phyloP scores from a whole-genome alignment of 2,888 invertebrate species.

The Troilus luridus region DNA sequence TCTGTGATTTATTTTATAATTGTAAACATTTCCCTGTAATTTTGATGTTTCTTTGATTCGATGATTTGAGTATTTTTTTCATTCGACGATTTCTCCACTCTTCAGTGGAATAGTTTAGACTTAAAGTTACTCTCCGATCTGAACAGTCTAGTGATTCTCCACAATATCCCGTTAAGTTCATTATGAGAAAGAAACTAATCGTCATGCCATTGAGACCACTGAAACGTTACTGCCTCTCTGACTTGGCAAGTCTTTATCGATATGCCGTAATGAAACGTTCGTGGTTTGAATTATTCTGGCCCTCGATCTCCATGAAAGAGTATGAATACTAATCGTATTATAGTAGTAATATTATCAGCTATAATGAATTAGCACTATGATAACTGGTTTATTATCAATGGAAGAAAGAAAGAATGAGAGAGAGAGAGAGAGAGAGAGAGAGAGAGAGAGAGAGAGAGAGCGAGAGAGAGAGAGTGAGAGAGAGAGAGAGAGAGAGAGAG shows the following conservation, averaged over 20 bases:
- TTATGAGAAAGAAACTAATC: slow-evolving; percentile 30
- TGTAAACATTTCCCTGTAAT: neutral
- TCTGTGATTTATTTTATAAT: no score
- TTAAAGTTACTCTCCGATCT: neutral
- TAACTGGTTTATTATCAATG: neutral
- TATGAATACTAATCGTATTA: neutral
- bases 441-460: no score
- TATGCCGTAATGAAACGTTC: neutral
- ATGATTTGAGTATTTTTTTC: neutral
- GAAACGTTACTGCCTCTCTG: slow-evolving; percentile 18
- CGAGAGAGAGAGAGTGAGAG: no score
- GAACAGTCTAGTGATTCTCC: slow-evolving; percentile 13
- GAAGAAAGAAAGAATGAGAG: no score
- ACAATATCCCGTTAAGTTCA: slow-evolving; percentile 25
- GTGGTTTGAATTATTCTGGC: neutral
- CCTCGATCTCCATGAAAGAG: neutral
- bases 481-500: no score
- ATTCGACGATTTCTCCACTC: neutral
- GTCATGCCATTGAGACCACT: slow-evolving; percentile 28
- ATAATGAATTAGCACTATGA: neutral
- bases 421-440: no score
- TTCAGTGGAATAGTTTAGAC: neutral
- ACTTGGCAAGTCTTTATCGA: slow-evolving; percentile 19
- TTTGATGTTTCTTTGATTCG: neutral
- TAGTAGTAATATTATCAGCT: neutral